Conservation (phyloP, 2,113 vertebrate species). For the Marmota flaviventris region DNA sequence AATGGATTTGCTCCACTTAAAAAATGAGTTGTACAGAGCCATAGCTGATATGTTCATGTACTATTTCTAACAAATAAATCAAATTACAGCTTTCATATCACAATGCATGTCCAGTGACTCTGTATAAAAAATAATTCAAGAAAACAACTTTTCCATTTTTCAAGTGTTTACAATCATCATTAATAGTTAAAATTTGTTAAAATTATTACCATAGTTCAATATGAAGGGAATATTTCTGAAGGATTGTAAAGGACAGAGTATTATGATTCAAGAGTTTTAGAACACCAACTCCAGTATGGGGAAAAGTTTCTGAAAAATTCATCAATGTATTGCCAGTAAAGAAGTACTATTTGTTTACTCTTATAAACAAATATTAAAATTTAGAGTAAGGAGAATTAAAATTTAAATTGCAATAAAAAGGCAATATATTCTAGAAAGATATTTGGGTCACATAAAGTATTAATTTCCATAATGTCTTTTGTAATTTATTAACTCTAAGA, state of each 20-base stretch:
- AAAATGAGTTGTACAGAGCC: not conserved
- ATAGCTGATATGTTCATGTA: not conserved
- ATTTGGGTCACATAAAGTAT: not conserved
- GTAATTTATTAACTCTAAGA: not conserved
- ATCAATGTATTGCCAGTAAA: not conserved
- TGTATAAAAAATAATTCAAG: not conserved
- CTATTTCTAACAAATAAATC: conserved; percentile 6
- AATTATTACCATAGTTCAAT: not conserved
- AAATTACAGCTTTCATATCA: not conserved
- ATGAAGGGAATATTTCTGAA: not conserved
- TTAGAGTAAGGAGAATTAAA: not conserved
- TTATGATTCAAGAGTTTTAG: conserved; percentile 7
- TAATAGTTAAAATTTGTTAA: not conserved
- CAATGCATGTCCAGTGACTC: not conserved
- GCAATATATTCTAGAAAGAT: not conserved
- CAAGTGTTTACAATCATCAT: not conserved
- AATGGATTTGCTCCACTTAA: conserved; percentile 52
- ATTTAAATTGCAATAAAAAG: not conserved
- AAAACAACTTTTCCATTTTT: not conserved
- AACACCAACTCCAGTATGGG: not conserved
- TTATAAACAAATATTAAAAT: not conserved
- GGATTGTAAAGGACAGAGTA: not conserved
- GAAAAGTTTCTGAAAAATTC: not conserved
- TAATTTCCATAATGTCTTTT: not conserved
- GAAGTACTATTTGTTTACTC: not conserved